Evolutionary conservation across 2,888 invertebrate species (phyloP), one percentile per base, ranked within the genome.

Genomic region (Epinotia demarniana): DNA sequence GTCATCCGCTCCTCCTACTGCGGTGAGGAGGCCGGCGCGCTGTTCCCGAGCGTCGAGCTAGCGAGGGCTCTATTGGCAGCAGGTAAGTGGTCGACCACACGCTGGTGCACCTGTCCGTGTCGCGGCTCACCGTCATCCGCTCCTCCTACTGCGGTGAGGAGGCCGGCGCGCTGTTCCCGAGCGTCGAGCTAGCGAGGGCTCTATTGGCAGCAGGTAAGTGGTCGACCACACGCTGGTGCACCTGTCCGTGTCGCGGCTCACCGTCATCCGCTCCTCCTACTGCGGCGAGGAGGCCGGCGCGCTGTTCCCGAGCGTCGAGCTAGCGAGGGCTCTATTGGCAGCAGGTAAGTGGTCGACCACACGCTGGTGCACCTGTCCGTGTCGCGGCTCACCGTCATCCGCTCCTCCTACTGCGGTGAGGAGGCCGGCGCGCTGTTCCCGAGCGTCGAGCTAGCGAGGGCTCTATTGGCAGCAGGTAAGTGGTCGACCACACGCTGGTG

Each of bases 361-460:
- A 96, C 97, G n/a, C 94, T 98, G 79, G 95, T 98, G 77, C 98
- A 98, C 93, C 95, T 98, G 79, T 96, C 97, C 84, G 97, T 97
- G 74, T 97, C 96, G 60, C 96, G 96, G 79, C 94, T 96, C 79
- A 97, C 97, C 92, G 96, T 96, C 16, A 96, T 98, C 80, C 96
- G 96, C 85, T 96, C 97, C 85, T 96, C 96, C 81, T 96, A 97
- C 90, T 96, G 97, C 86, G 95, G 95, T 77, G 97, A 97, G 82
- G 97, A 96, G 85, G 94, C 83, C 94, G 79, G 94, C 78, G 94
- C 95, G 83, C 95, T 97, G 81, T 97, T 98, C 93, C 98, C 98
- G 43, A 95, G 96, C 84, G 92, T 95, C 79, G 93, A 93, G 71
- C 97, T 97, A 61, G 96, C 96, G 73, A 94, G 95, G 85, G 93